Base-by-base conservation (phyloP, 2,113 vertebrate genomes). In the Pseudolaguvia tuberculata region DNA sequence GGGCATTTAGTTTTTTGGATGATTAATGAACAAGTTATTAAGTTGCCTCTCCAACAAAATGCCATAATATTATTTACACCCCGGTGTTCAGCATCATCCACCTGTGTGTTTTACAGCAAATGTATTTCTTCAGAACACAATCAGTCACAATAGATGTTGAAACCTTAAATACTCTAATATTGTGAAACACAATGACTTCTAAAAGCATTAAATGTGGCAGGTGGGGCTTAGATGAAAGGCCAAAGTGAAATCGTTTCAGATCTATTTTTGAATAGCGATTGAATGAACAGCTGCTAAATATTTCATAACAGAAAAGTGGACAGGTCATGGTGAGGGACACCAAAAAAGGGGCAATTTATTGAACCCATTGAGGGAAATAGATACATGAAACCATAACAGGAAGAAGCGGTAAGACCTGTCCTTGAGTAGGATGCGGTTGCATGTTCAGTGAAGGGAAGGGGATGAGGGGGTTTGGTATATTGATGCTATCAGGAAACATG, bases 331-430 rank as follows among this genome's bases (percentile, higher is more conserved):
- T 77, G 69, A 76, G 65, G 31, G 65, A 15, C 71, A 78, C 55
- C 66, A 73, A 70, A 82, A 76, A 59, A 48, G 65, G 75, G 62
- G 81, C 74, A 79, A 59, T 73, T 56, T 31, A 83, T 83, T 78
- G 82, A 83, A 81, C 74, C 52, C 78, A 63, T 27, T 31, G 59
- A 76, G 65, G 67, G 52, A 77, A 77, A 77, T 66, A 58, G 80
- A 82, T 77, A 82, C 77, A 82, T 81, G 81, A 84, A 73, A 80
- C 77, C 79, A 79, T 82, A 79, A 82, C 79, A 82, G 83, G 79
- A 80, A 66, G 75, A 50, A 65, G 70, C 52, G 55, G 52, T 56
- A 56, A 76, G 74, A 61, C 70, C 74, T 78, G 82, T 77, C 82
- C 82, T 83, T 83, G 79, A 69, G 55, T 48, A 66, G 78, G 59